Evolutionary conservation across 2,888 invertebrate genomes (phyloP).

Genomic region (Oscheius onirici): DNA sequence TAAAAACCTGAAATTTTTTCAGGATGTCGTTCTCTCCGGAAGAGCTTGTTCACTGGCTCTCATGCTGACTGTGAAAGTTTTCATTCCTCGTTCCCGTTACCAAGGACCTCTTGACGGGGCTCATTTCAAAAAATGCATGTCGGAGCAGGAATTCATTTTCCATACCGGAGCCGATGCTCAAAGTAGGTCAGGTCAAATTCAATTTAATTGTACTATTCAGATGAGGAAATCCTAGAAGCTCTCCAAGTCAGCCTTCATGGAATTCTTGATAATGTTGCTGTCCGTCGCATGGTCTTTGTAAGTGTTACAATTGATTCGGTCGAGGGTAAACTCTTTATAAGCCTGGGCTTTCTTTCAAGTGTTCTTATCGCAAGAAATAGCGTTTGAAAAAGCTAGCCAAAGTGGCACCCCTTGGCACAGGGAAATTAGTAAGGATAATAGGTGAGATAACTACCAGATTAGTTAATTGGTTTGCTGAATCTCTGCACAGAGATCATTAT

Average conservation of each 20-base stretch:
- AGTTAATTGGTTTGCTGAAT: neutral
- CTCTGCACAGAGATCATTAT: neutral
- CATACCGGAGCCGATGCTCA: neutral
- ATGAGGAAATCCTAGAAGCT: neutral
- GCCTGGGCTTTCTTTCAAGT: no score
- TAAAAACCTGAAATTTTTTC: neutral
- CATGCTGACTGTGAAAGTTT: conserved; percentile 2
- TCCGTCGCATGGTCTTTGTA: conserved; percentile 15
- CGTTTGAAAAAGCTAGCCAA: neutral
- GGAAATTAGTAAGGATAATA: neutral
- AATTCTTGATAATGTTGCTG: neutral
- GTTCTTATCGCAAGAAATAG: neutral
- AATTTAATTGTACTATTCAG: neutral
- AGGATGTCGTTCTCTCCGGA: neutral
- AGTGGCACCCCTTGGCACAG: neutral
- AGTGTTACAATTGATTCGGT: neutral
- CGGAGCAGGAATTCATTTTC: conserved; percentile 4
- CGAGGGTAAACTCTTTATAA: neutral
- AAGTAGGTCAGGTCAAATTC: neutral
- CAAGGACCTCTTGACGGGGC: neutral
- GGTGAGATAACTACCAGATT: neutral
- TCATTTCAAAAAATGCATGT: neutral
- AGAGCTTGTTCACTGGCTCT: neutral
- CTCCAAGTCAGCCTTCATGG: neutral
- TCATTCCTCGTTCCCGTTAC: neutral